Base-by-base conservation (phyloP, 2,888 invertebrate species). In the Chrysotoxum bicinctum region DNA sequence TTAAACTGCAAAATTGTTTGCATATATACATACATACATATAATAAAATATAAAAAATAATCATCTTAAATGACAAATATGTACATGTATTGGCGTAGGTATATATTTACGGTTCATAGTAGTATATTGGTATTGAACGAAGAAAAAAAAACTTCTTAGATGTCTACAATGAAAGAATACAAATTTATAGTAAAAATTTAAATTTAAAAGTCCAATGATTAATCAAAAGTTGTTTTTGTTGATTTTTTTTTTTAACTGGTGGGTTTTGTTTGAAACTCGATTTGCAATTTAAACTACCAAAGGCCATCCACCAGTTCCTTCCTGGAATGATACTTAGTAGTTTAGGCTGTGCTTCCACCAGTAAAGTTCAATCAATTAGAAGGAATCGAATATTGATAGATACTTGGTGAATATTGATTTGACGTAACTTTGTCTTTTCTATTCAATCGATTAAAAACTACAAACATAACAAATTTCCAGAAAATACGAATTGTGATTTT, bases 121-220 rank as follows among this genome's bases (percentile, higher is more conserved):
- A n/a, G n/a, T n/a, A n/a, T n/a, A 8, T 23, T 50, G 23, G 12
- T 48, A 10, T 26, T 23, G 23, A 23, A 14, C 7, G 0, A 0
- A n/a, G 26, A 8, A n/a, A 23, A 62, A 26, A n/a, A 60, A 26
- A 60, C 8, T 4, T 9, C 40, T 35, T 8, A 40, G n/a, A n/a
- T n/a, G n/a, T 7, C 23, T 9, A 60, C 37, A 23, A 9, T n/a
- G 10, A 56, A 56, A 54, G 43, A 32, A 48, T 16, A 60, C 23
- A 23, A 62, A 40, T 30, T 10, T 26, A 26, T 35, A 60, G n/a
- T 62, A 52, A 30, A 58, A 52, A 62, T 35, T 48, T 23, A 16
- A 50, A 66, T 43, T 45, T 37, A 5, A 50, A 60, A 69, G 60
- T 69, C 32, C 40, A 40, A 60, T 69, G 60, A 43, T 60, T 37